These are phyloP conservation scores for Strigamia crassipes DNA, from an alignment of 2,888 invertebrate genomes.

Conservation along the genomic window DNA sequence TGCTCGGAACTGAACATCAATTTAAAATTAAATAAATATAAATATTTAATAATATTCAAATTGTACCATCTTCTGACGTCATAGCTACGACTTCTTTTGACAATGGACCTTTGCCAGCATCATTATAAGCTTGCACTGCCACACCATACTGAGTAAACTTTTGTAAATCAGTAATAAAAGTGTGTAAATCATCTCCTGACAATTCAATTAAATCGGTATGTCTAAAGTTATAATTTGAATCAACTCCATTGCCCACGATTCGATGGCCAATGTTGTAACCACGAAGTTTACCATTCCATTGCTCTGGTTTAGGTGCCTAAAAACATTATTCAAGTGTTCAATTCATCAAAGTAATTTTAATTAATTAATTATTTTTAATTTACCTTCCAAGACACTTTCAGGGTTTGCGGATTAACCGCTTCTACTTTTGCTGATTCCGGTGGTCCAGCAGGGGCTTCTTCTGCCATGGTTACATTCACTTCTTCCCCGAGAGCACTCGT, in stretches of 20 bases:
- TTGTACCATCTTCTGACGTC: constrained; percentile 49
- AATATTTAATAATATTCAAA: not conserved
- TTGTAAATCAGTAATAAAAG: constrained; percentile 44
- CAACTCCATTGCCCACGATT: constrained; percentile 45
- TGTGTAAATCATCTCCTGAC: constrained; percentile 24
- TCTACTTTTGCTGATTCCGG: constrained; percentile 56
- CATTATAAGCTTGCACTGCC: constrained; percentile 47
- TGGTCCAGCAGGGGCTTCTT: constrained; percentile 66
- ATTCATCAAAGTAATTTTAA: not conserved
- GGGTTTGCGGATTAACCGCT: constrained; percentile 57
- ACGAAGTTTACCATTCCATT: constrained; percentile 90
- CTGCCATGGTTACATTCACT: constrained; percentile 92
- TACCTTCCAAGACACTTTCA: constrained; percentile 58
- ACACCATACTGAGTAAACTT: constrained; percentile 48
- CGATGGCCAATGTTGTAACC: constrained; percentile 67
- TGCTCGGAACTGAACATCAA: constrained; percentile 56
- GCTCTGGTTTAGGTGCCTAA: constrained; percentile 77
- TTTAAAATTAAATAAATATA: not conserved
- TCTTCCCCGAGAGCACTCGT: constrained; percentile 88
- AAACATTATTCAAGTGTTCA: not conserved
- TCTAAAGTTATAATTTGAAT: constrained; percentile 36
- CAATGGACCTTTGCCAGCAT: constrained; percentile 48
- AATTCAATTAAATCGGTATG: constrained; percentile 32
- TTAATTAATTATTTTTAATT: not conserved
- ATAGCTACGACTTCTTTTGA: constrained; percentile 46